These are phyloP conservation scores for Sesamia inferens DNA, from an alignment of 2,888 invertebrate genomes.

Conservation along the genomic window DNA sequence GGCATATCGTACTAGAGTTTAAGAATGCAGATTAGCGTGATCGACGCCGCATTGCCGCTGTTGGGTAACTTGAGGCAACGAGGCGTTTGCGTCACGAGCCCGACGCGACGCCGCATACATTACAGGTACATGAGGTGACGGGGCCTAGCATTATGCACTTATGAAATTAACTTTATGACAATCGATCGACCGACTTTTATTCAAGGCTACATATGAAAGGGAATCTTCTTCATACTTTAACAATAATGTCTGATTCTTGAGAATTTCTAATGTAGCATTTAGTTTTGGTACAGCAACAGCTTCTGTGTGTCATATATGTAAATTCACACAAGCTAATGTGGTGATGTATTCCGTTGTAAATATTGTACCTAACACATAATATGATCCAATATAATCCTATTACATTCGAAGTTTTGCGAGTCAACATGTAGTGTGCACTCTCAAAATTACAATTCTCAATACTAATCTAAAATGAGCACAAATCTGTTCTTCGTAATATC, in stretches of 20 bases:
- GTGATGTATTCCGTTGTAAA: not conserved
- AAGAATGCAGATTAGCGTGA: constrained; percentile 82
- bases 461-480: constrained; percentile 18
- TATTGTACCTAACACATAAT: not conserved
- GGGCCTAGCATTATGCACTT: constrained; percentile 72
- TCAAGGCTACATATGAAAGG: constrained; percentile 63
- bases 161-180: constrained; percentile 65
- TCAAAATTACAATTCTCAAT: constrained; percentile 18
- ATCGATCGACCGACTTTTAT: constrained; percentile 64
- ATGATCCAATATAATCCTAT: constrained; percentile 7
- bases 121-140: constrained; percentile 51
- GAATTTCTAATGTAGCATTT: not conserved
- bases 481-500: constrained; percentile 28
- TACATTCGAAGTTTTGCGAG: constrained; percentile 5
- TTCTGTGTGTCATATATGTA: not conserved
- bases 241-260: constrained; percentile 17
- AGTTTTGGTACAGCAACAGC: too few species aligned
- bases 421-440: not conserved
- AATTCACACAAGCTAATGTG: not conserved
- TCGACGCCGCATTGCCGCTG: constrained; percentile 81
- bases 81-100: constrained; percentile 68
- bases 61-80: constrained; percentile 74
- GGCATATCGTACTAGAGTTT: constrained; percentile 41
- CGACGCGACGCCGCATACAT: constrained; percentile 56
- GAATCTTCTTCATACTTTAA: constrained; percentile 28